Conservation (phyloP, 2,888 invertebrate genomes). For the Oscheius sp. region DNA sequence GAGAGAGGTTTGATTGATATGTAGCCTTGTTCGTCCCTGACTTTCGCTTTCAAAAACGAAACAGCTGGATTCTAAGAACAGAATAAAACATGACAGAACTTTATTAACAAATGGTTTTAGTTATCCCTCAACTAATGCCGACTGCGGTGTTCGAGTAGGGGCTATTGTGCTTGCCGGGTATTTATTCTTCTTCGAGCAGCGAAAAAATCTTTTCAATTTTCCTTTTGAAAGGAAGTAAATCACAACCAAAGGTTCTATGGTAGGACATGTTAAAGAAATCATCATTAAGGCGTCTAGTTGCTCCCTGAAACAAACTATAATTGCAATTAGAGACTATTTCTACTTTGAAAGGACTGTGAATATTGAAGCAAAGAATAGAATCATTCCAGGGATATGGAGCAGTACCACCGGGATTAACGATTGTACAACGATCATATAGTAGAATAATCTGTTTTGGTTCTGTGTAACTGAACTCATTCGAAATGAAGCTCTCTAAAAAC, state of each 20-base stretch:
- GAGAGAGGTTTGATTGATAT: no score
- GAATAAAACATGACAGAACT: no score
- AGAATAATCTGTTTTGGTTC: background rate
- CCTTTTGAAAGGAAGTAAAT: conserved; percentile 8
- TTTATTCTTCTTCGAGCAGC: no score
- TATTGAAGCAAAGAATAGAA: background rate
- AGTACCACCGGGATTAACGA: background rate
- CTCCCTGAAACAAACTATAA: no score
- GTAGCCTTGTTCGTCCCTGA: no score
- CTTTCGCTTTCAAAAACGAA: no score
- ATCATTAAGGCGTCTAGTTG: background rate
- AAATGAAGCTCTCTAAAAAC: background rate
- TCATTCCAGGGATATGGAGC: conserved; percentile 5
- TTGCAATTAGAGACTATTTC: background rate
- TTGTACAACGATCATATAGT: background rate
- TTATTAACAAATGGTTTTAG: no score
- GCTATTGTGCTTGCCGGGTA: no score
- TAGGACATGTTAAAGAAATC: background rate
- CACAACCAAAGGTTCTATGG: conserved; percentile 1
- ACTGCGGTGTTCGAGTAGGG: no score
- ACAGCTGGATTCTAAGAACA: no score
- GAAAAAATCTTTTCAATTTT: background rate
- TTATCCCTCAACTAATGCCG: no score
- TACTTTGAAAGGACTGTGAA: background rate
- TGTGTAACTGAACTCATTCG: background rate